Evolutionary conservation across 2,888 invertebrate genomes (phyloP).

Genomic region (Halictus quadricinctus): DNA sequence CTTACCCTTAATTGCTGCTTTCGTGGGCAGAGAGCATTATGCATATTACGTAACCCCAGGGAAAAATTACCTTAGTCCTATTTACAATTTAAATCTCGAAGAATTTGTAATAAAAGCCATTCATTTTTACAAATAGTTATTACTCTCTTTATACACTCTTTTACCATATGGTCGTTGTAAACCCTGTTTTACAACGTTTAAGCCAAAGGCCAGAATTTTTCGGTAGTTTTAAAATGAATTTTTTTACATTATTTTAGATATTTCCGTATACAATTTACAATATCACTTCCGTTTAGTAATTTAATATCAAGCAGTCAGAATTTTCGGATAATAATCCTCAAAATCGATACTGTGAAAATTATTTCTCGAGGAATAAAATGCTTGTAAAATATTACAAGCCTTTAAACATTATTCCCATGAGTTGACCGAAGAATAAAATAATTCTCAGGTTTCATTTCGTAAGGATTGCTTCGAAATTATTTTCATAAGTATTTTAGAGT

Average conservation of each 20-base stretch:
- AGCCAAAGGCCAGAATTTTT: background rate
- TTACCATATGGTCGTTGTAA: background rate
- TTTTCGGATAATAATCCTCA: too few species aligned
- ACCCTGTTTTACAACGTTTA: background rate
- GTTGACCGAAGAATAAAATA: too few species aligned
- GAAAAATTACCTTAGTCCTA: background rate
- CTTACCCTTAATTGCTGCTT: conserved; percentile 1
- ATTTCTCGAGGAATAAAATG: too few species aligned
- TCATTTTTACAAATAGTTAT: background rate
- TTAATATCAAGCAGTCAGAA: too few species aligned
- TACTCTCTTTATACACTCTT: background rate
- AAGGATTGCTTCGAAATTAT: too few species aligned
- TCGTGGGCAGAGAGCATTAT: background rate
- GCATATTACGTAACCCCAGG: background rate
- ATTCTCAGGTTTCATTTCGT: too few species aligned
- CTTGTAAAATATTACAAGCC: too few species aligned
- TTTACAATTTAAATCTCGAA: conserved; percentile 2
- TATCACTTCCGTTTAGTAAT: too few species aligned
- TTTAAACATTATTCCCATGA: too few species aligned
- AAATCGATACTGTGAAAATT: too few species aligned
- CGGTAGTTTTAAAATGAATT: background rate
- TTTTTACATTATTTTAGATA: background rate
- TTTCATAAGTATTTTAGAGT: too few species aligned
- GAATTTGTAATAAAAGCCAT: background rate
- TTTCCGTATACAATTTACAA: background rate